phyloP scores from a whole-genome alignment of 2,113 vertebrate species.

The Todiramphus saurophagus region DNA sequence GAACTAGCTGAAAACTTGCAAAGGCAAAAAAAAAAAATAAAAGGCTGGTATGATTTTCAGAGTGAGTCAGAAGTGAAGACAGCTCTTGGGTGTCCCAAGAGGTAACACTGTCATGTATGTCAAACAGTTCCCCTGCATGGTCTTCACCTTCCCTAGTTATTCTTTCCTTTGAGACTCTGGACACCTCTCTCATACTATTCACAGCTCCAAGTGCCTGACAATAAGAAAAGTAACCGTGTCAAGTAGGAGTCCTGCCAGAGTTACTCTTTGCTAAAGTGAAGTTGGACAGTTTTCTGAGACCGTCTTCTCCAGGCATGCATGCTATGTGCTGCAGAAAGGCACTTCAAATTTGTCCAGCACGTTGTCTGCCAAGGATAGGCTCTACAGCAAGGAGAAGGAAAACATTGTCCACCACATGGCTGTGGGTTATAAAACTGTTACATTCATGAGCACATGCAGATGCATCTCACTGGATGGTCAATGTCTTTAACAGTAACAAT shows the following conservation, averaged over 20 bases:
- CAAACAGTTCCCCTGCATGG: rapidly evolving
- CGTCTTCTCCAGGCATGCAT: not conserved
- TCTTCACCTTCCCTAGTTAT: not conserved
- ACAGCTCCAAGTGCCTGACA: not conserved
- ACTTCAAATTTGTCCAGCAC: not conserved
- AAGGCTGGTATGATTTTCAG: not conserved
- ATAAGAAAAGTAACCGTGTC: not conserved
- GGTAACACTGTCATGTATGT: rapidly evolving
- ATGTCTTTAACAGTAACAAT: not conserved
- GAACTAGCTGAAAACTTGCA: not conserved
- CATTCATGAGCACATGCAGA: not conserved
- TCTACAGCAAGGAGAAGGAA: not conserved
- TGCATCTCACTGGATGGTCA: not conserved
- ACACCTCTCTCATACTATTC: not conserved
- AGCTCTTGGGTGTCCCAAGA: not conserved
- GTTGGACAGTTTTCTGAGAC: not conserved
- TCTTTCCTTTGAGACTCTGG: not conserved
- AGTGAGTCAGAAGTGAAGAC: not conserved
- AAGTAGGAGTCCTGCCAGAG: not conserved
- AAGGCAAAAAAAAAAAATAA: not conserved
- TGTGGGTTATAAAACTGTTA: not conserved
- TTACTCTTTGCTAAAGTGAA: not conserved
- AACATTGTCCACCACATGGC: rapidly evolving
- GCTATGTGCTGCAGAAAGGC: not conserved
- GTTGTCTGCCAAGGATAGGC: not conserved